Percentiles rank a stretch among this genome's conserved stretches.
Conservation (phyloP, 53 echinoderm and acorn worm genomes). For the Arbacia lixula region DNA sequence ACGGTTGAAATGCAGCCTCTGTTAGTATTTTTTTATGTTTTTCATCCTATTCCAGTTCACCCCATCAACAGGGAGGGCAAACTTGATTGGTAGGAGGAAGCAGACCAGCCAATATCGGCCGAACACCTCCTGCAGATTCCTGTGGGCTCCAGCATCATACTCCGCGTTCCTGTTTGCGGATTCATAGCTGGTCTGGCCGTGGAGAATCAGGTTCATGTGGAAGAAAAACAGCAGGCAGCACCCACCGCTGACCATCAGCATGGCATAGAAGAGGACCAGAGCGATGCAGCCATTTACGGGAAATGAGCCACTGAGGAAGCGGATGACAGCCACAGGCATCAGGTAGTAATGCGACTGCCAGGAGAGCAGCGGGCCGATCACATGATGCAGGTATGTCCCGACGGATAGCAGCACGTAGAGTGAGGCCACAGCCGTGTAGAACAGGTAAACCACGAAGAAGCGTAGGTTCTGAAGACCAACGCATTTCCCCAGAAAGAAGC, state of each 20-base stretch:
- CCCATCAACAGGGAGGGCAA: slow-evolving; percentile 77
- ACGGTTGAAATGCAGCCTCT: too few relatives aligned
- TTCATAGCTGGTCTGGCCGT: slow-evolving; percentile 89
- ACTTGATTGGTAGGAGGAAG: slow-evolving; percentile 77
- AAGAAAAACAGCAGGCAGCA: slow-evolving; percentile 60
- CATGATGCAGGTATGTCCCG: slow-evolving; percentile 60
- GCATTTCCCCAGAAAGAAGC: slow-evolving; percentile 84
- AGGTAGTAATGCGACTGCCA: slow-evolving; percentile 60
- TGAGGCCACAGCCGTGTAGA: slow-evolving; percentile 65
- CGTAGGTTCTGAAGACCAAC: slow-evolving; percentile 80
- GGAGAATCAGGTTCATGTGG: slow-evolving; percentile 65
- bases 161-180: slow-evolving; percentile 38
- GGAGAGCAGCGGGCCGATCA: slow-evolving; percentile 67
- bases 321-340: slow-evolving; percentile 65
- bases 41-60: slow-evolving; percentile 76
- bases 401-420: slow-evolving; percentile 55
- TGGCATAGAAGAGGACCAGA: slow-evolving; percentile 72
- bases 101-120: slow-evolving; percentile 79
- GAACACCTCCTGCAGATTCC: slow-evolving; percentile 86
- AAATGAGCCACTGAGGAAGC: slow-evolving; percentile 68
- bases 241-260: slow-evolving; percentile 68
- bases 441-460: slow-evolving; percentile 77
- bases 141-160: slow-evolving; percentile 53
- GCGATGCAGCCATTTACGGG: slow-evolving; percentile 15
- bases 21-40: slow-evolving; percentile 73